A percentile compares a stretch with the other conserved stretches of the same genome.
phyloP scores from a whole-genome alignment of 2,113 vertebrate genomes.

The Myocastor coypus region DNA sequence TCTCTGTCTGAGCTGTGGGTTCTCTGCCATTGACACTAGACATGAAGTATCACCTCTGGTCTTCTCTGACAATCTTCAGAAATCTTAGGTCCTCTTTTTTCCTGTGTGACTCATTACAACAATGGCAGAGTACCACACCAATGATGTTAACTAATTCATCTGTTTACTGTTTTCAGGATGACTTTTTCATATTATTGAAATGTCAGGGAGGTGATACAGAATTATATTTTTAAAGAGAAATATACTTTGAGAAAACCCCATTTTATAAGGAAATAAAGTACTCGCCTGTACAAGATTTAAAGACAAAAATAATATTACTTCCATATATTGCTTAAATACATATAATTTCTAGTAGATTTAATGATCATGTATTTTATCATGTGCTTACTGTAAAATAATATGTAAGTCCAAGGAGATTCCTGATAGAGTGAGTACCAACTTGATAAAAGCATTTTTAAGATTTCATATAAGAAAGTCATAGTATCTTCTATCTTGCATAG shows the following conservation, averaged over 20 bases:
- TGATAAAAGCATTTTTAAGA: neutral
- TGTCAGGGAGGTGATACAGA: neutral
- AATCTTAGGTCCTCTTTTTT: too few species aligned
- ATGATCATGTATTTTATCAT: neutral
- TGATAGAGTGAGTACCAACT: neutral
- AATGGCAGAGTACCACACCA: neutral
- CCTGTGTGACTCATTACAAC: neutral
- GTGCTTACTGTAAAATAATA: neutral
- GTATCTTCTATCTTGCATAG: too few species aligned
- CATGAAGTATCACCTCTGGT: accelerated
- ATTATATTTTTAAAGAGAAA: neutral
- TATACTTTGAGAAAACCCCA: neutral
- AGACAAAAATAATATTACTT: neutral
- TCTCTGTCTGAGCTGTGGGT: neutral
- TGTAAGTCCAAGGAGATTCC: neutral
- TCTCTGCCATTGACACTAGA: too few species aligned
- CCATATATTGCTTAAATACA: neutral
- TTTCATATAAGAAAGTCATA: neutral
- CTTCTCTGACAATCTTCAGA: neutral
- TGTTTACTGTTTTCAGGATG: neutral
- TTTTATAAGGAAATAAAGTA: neutral
- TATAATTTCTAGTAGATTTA: neutral
- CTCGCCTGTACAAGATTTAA: neutral
- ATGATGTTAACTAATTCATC: neutral
- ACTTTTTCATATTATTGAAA: neutral